These are phyloP conservation scores for Tragelaphus eurycerus DNA, from an alignment of 2,797 vertebrate genomes.

Conservation along the genomic window DNA sequence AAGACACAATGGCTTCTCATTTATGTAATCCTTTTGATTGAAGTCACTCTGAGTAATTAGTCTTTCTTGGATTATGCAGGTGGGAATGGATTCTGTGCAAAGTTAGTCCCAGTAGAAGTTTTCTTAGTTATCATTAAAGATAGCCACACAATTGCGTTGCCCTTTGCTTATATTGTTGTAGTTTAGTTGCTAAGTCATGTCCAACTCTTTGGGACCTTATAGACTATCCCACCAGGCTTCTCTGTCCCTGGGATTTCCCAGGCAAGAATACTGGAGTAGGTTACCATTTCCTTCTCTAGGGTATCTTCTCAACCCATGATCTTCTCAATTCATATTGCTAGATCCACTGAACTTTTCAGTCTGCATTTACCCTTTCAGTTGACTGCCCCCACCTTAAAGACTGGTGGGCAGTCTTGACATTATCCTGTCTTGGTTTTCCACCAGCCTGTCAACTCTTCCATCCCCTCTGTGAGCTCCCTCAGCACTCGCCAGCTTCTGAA, in stretches of 20 bases:
- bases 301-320: not conserved
- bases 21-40: not conserved
- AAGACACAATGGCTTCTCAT: not conserved
- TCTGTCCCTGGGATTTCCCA: not conserved
- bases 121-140: conserved; percentile 5
- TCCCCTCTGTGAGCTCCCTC: not conserved
- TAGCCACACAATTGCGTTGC: not conserved
- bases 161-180: not conserved
- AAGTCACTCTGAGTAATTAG: not conserved
- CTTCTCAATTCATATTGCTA: not conserved
- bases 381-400: not conserved
- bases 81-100: not conserved
- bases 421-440: not conserved
- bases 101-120: not conserved
- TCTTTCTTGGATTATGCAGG: not conserved
- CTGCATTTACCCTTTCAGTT: not conserved
- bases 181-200: not conserved
- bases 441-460: not conserved
- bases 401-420: not conserved
- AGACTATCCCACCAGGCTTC: not conserved
- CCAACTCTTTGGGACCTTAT: not conserved
- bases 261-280: not conserved
- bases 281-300: not conserved
- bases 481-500: not conserved
- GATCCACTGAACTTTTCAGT: not conserved